These are phyloP conservation scores for Corbicula japonica DNA, from an alignment of 2,888 invertebrate species.

Conservation along the genomic window DNA sequence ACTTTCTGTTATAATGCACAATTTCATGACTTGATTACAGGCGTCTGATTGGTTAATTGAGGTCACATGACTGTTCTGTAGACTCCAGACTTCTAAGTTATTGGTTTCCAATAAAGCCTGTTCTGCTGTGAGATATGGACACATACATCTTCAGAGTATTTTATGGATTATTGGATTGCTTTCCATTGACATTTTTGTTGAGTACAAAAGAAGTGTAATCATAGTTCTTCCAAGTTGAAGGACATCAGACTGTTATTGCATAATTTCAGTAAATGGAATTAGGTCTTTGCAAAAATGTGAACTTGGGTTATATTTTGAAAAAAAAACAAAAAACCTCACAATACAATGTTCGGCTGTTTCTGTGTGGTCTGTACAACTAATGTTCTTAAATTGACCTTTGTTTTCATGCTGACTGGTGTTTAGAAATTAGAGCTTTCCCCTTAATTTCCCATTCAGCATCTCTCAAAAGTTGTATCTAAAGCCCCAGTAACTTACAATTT, in stretches of 20 bases:
- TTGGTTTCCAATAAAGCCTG: conserved; percentile 36
- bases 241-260: background rate
- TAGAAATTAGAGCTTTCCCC: too few species aligned
- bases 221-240: background rate
- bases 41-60: conserved; percentile 32
- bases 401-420: too few species aligned
- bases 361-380: too few species aligned
- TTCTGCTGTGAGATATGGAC: background rate
- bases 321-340: too few species aligned
- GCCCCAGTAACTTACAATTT: too few species aligned
- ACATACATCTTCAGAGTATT: background rate
- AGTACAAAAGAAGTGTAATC: background rate
- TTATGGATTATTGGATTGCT: background rate
- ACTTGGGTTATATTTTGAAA: too few species aligned
- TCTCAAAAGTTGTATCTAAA: too few species aligned
- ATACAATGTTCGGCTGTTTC: too few species aligned
- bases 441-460: too few species aligned
- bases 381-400: too few species aligned
- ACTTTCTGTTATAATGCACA: conserved; percentile 3
- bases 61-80: conserved; percentile 46
- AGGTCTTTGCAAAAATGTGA: background rate
- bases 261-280: background rate
- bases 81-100: conserved; percentile 21
- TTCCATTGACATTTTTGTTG: background rate
- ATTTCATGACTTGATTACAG: conserved; percentile 8